Conservation (phyloP, 2,888 invertebrate species). For the Perdita meconis region DNA sequence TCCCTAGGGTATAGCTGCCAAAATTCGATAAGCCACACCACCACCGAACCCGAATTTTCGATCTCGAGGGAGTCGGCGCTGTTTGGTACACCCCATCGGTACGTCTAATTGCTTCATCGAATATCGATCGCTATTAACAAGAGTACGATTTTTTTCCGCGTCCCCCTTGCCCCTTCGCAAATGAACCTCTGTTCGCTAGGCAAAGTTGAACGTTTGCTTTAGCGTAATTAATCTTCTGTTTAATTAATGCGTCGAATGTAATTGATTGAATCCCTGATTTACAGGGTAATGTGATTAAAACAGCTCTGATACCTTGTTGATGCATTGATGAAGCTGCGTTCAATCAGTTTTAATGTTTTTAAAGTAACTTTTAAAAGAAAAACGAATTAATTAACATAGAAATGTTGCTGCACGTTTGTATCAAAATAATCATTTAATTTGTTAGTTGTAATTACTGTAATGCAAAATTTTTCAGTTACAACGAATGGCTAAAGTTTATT, state of each 20-base stretch:
- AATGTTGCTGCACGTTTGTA: no score
- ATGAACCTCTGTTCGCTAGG: neutral
- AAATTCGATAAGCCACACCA: conserved; percentile 64
- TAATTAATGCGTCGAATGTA: neutral
- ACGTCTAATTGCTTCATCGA: conserved; percentile 57
- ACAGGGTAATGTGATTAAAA: neutral
- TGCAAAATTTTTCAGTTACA: no score
- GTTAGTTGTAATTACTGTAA: no score
- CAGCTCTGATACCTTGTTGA: neutral
- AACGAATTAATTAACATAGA: no score
- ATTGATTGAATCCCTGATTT: neutral
- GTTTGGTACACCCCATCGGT: conserved; percentile 39
- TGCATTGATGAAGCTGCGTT: no score
- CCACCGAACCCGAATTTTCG: conserved; percentile 51
- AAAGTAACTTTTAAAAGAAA: no score
- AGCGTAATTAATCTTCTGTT: conserved; percentile 1
- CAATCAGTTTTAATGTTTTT: no score
- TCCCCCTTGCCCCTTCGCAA: neutral
- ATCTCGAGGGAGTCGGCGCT: conserved; percentile 41
- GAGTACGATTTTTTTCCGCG: conserved; percentile 31
- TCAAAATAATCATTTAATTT: no score
- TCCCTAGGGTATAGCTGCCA: conserved; percentile 51
- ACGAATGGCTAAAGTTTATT: no score
- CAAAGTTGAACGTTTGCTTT: neutral
- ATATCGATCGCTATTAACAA: conserved; percentile 40